Conservation (phyloP, 2,797 vertebrate species). For the Darevskia mixta region DNA sequence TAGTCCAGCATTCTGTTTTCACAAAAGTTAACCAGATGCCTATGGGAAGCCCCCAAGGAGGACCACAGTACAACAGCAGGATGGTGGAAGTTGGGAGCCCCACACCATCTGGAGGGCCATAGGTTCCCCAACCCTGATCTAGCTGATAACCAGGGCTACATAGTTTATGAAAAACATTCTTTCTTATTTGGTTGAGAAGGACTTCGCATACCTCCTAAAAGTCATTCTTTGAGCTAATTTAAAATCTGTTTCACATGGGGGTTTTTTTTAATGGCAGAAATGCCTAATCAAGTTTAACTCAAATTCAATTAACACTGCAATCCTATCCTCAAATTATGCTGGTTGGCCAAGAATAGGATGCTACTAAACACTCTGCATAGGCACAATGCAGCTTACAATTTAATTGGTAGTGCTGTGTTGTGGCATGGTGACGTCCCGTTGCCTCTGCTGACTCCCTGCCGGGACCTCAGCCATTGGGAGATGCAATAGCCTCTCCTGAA, state of each 20-base stretch:
- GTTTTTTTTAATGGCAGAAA: too few relatives aligned
- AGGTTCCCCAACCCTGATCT: too few relatives aligned
- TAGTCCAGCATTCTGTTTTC: not conserved
- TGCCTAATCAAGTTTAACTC: not conserved
- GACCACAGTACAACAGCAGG: too few relatives aligned
- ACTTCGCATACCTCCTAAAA: not conserved
- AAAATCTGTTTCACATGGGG: not conserved
- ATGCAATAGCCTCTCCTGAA: too few relatives aligned
- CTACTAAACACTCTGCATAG: not conserved
- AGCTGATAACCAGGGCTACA: not conserved
- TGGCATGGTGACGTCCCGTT: too few relatives aligned
- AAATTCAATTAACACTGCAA: not conserved
- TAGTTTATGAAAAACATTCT: not conserved
- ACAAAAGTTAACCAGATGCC: too few relatives aligned
- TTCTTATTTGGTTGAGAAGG: not conserved
- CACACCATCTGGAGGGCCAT: too few relatives aligned
- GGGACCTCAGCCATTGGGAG: too few relatives aligned
- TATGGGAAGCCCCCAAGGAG: too few relatives aligned
- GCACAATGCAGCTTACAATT: not conserved
- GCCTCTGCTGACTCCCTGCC: too few relatives aligned
- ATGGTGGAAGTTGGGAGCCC: too few relatives aligned
- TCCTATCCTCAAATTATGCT: not conserved
- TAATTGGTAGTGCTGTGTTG: too few relatives aligned
- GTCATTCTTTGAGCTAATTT: not conserved
- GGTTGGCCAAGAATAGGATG: not conserved